Evolutionary conservation across 2,888 invertebrate species (phyloP).

Genomic region (Acanthopleura granulata): DNA sequence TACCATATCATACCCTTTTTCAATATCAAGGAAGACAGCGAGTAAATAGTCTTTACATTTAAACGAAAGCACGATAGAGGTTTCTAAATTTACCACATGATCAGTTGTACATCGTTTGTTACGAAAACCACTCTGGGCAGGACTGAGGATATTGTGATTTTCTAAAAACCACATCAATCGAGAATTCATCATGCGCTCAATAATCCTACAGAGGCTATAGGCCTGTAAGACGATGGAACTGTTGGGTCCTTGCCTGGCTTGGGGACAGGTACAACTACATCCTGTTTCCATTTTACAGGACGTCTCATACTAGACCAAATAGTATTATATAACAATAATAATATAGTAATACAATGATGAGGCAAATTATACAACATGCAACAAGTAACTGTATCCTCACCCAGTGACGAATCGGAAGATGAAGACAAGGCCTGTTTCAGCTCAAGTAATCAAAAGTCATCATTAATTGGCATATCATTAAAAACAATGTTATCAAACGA

Average conservation of each 20-base stretch:
- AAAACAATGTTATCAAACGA: neutral
- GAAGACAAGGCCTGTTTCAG: neutral
- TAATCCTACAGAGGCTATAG: conserved; percentile 16
- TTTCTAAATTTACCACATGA: conserved; percentile 7
- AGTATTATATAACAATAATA: neutral
- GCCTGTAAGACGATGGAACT: neutral
- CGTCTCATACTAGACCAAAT: conserved; percentile 2
- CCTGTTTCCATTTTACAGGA: neutral
- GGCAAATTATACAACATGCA: conserved; percentile 1
- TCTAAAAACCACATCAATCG: neutral
- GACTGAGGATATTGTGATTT: neutral
- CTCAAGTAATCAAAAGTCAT: neutral
- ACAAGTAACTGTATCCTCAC: neutral
- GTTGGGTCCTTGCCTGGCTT: conserved; percentile 12
- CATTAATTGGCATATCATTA: conserved; percentile 15
- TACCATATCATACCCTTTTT: conserved; percentile 13
- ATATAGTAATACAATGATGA: neutral
- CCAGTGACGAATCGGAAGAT: neutral
- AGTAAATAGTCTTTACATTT: neutral
- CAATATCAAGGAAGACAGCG: conserved; percentile 12
- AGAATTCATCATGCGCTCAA: conserved; percentile 5
- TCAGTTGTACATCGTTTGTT: neutral
- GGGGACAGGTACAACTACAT: neutral
- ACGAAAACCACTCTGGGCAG: neutral
- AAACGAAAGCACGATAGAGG: neutral